Evolutionary conservation across 2,888 invertebrate genomes (phyloP).

Genomic region (Drosophila mimetica): DNA sequence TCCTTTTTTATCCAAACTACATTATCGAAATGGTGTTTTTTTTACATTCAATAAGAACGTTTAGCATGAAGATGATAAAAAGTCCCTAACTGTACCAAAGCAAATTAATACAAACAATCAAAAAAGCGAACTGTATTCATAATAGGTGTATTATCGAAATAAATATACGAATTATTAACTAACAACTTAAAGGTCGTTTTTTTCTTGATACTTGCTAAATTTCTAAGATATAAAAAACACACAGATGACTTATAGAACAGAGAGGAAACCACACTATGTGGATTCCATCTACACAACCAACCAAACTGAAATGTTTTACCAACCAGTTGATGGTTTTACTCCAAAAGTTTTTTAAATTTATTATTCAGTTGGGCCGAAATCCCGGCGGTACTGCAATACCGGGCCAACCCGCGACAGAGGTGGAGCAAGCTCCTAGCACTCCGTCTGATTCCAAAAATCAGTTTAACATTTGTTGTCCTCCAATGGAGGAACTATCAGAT

Average conservation of each 20-base stretch:
- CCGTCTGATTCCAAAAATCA: conserved; percentile 48
- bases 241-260: too few species aligned
- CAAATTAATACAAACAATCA: conserved; percentile 49
- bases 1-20: neutral
- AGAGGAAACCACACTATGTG: too few species aligned
- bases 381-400: conserved; percentile 52
- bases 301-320: neutral
- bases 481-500: conserved; percentile 51
- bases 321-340: too few species aligned
- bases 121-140: conserved; percentile 65
- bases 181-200: neutral
- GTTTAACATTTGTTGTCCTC: conserved; percentile 51
- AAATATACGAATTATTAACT: conserved; percentile 60
- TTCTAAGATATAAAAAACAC: too few species aligned
- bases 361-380: conserved; percentile 41
- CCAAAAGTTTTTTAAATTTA: too few species aligned
- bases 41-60: neutral
- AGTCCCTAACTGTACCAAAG: conserved; percentile 46
- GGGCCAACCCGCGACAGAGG: conserved; percentile 51
- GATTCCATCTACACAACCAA: too few species aligned
- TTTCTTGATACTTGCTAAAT: too few species aligned
- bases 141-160: conserved; percentile 71
- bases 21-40: neutral
- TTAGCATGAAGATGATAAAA: neutral
- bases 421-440: conserved; percentile 45